Percentiles rank a stretch among this genome's conserved stretches.
phyloP scores from a whole-genome alignment of 2,113 vertebrate species.

The Corythoichthys intestinalis region DNA sequence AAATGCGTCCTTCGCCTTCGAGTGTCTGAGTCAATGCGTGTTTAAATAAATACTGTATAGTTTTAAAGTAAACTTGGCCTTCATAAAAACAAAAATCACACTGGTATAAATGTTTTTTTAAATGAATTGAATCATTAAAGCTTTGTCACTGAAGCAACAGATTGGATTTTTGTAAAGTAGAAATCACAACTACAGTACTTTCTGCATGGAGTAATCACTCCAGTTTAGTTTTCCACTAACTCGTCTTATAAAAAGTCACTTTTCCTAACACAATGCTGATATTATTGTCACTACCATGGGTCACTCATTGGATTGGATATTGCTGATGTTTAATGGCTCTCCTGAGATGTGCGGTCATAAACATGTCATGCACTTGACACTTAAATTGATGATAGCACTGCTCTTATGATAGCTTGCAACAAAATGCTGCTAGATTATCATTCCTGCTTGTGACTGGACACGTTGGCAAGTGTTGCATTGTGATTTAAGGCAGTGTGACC shows the following conservation, averaged over 20 bases:
- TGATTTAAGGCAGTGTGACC: not conserved
- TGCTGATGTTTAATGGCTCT: constrained; percentile 26
- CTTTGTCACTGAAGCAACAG: not conserved
- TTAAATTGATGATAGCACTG: not conserved
- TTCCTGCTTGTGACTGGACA: not conserved
- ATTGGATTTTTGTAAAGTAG: not conserved
- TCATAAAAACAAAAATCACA: not conserved
- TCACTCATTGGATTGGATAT: constrained; percentile 61
- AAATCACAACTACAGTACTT: not conserved
- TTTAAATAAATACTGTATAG: too few species aligned
- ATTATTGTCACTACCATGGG: constrained; percentile 24
- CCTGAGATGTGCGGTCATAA: constrained; percentile 43
- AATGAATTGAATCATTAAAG: not conserved
- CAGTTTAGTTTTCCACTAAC: constrained; percentile 23
- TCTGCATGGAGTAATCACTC: not conserved
- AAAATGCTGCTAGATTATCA: not conserved
- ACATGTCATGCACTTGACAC: constrained; percentile 34
- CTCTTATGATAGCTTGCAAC: not conserved
- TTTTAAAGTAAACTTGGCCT: not conserved
- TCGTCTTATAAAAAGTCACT: constrained; percentile 58
- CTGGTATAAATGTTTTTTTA: not conserved
- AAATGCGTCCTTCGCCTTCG: too few species aligned
- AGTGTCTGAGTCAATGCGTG: too few species aligned
- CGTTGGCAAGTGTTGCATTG: not conserved
- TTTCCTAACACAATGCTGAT: constrained; percentile 43